phyloP scores from a whole-genome alignment of 2,888 invertebrate species.

The Zonitis immaculata region DNA sequence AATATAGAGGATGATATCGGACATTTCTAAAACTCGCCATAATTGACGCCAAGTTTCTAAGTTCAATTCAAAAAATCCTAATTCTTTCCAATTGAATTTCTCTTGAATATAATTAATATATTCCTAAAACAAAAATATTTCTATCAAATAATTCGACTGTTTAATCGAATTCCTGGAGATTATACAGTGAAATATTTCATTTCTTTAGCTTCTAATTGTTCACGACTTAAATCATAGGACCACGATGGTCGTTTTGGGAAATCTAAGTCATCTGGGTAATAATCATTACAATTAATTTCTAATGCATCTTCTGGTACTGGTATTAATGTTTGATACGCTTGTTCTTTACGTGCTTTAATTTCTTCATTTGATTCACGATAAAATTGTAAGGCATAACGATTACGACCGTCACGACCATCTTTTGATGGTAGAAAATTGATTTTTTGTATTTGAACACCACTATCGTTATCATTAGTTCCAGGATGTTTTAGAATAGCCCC shows the following conservation, averaged over 20 bases:
- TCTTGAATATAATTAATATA: slow-evolving; percentile 67
- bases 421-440: slow-evolving; percentile 61
- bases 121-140: too few relatives aligned
- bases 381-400: slow-evolving; percentile 77
- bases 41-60: slow-evolving; percentile 94
- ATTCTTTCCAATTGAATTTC: slow-evolving; percentile 56
- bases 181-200: slow-evolving; percentile 74
- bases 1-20: slow-evolving; percentile 81
- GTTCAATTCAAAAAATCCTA: slow-evolving; percentile 90
- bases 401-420: slow-evolving; percentile 52
- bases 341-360: slow-evolving; percentile 62
- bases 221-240: slow-evolving; percentile 70
- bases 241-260: slow-evolving; percentile 85
- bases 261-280: slow-evolving; percentile 63
- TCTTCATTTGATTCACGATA: slow-evolving; percentile 75
- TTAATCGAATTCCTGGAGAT: slow-evolving; percentile 8
- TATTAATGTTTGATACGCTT: slow-evolving; percentile 57
- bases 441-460: slow-evolving; percentile 48
- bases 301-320: slow-evolving; percentile 57
- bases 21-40: slow-evolving; percentile 94
- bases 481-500: slow-evolving; percentile 20
- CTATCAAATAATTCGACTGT: too few relatives aligned
- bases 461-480: slow-evolving; percentile 45
- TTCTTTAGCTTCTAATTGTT: slow-evolving; percentile 72
- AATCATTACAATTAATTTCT: slow-evolving; percentile 64